These are phyloP conservation scores for Nothobranchius kuhntae DNA, from an alignment of 2,113 vertebrate species.

Conservation along the genomic window DNA sequence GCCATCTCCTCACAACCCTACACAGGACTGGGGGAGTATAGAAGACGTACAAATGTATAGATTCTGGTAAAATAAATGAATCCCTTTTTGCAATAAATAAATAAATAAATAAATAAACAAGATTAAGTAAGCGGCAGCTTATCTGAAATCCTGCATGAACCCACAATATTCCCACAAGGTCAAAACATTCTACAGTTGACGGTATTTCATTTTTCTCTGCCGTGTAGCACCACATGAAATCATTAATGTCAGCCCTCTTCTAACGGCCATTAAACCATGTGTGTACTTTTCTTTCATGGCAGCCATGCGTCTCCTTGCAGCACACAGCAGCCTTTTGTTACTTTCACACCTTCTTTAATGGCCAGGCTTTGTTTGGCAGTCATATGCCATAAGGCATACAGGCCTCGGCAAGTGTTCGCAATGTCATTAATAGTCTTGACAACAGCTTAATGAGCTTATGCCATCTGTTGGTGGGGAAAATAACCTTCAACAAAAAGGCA, in stretches of 20 bases:
- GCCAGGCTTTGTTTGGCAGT: slow-evolving; percentile 63
- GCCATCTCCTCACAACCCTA: no score
- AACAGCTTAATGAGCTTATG: slow-evolving; percentile 78
- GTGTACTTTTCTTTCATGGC: slow-evolving; percentile 50
- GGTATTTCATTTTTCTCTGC: slow-evolving; percentile 14
- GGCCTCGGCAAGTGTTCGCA: slow-evolving; percentile 74
- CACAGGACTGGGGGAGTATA: no score
- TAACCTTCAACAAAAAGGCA: slow-evolving; percentile 55
- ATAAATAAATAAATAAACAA: no score
- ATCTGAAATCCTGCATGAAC: no score
- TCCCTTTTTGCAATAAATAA: no score
- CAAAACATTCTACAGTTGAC: not conserved
- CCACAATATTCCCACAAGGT: not conserved
- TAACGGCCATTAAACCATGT: slow-evolving; percentile 42
- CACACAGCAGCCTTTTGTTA: slow-evolving; percentile 68
- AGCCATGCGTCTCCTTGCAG: slow-evolving; percentile 59
- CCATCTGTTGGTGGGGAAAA: slow-evolving; percentile 76
- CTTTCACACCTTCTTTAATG: slow-evolving; percentile 71
- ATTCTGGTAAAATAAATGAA: no score
- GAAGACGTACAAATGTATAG: no score
- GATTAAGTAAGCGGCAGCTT: not conserved
- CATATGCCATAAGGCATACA: slow-evolving; percentile 52
- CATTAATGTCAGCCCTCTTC: slow-evolving; percentile 45
- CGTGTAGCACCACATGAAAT: slow-evolving; percentile 37
- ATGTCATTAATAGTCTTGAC: slow-evolving; percentile 79